These are phyloP conservation scores for Ichneumoninae sp. DNA, from an alignment of 2,888 invertebrate species.

Conservation along the genomic window DNA sequence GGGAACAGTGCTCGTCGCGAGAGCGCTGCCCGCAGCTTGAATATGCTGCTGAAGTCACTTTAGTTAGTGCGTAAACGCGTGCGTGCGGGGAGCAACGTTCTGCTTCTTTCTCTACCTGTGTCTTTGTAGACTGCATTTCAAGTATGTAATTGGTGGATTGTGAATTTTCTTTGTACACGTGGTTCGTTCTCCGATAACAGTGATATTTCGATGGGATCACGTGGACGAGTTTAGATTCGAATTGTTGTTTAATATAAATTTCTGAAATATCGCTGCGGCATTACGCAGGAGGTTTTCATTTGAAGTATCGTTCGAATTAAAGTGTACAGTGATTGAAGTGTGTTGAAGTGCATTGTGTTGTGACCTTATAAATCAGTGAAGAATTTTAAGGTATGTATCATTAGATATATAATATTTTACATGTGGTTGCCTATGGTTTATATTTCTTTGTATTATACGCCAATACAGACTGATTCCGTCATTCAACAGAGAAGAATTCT, in stretches of 20 bases:
- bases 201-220: neutral
- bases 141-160: constrained; percentile 15
- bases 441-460: neutral
- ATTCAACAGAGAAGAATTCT: neutral
- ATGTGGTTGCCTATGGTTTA: neutral
- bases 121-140: constrained; percentile 8
- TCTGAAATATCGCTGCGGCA: neutral
- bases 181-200: neutral
- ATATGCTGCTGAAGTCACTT: constrained; percentile 44
- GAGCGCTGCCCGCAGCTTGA: constrained; percentile 49
- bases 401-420: neutral
- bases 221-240: neutral
- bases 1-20: constrained; percentile 48
- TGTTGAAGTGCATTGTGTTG: neutral
- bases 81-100: constrained; percentile 28
- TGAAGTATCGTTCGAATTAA: neutral
- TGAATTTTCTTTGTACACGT: neutral
- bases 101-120: neutral
- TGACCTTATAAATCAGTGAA: neutral
- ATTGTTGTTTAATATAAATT: neutral
- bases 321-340: constrained; percentile 6
- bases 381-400: neutral
- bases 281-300: neutral
- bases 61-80: constrained; percentile 49
- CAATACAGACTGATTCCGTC: neutral